Evolutionary conservation across 2,888 invertebrate species (phyloP), one percentile per base, ranked within the genome.

Genomic region (Podabrus alpinus): DNA sequence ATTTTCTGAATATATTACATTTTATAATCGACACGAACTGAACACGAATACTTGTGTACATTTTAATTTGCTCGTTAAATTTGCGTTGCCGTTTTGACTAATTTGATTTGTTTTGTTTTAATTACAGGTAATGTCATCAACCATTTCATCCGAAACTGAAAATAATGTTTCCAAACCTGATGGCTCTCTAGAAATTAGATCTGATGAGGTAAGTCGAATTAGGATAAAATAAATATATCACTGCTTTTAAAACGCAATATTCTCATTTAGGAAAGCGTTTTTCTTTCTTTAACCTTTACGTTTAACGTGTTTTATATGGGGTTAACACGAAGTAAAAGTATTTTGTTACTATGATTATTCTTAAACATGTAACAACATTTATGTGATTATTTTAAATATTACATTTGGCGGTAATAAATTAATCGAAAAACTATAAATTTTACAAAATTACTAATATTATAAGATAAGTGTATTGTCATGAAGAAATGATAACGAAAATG

Each of bases 111-210:
- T 61, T 17, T 61, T 61, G 15, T 17, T 61, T 16, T 61, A 61
- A 61, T 61, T 61, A 17, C 16, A 61, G 17, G 61, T 61, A 61
- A 17, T 82, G 79, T 83, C 82, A 77, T 75, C 77, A 68, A 76
- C 79, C 69, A 76, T 82, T 80, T 82, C 82, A 79, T 78, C 81
- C 68, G 80, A 80, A 66, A 70, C 75, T 19, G 81, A 81, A 74
- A 81, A 81, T 73, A 85, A 84, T 79, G 72, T 80, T 69, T 82
- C 84, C 61, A 77, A 81, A 76, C 77, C 81, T 73, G 83, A 84
- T 79, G 79, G 78, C 71, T 77, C 81, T 60, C 66, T 67, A 16
- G 75, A 73, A 69, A 64, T 64, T 24, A 68, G 69, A 25, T 24
- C 72, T 17, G 75, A 72, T 19, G 68, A 75, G 75, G 75, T 75